These are phyloP conservation scores for Orthosia gracilis DNA, from an alignment of 2,888 invertebrate genomes.

Conservation along the genomic window DNA sequence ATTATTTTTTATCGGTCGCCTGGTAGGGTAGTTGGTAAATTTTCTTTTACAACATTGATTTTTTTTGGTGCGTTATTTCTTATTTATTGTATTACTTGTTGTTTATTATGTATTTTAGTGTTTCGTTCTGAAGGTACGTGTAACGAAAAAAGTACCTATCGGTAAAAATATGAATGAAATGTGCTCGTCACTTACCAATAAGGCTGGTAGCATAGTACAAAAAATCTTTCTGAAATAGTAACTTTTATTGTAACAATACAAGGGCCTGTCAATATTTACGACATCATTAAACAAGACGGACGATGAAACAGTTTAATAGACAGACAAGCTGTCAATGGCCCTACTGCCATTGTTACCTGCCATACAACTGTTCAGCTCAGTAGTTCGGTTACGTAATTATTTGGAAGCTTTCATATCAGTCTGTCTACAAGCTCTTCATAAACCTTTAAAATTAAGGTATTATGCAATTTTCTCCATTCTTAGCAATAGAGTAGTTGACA, in stretches of 20 bases:
- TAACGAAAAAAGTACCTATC: slow-evolving; percentile 39
- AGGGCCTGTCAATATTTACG: slow-evolving; percentile 21
- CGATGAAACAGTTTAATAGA: slow-evolving; percentile 34
- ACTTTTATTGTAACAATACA: not conserved
- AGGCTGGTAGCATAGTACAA: not conserved
- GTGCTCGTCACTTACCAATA: slow-evolving; percentile 7
- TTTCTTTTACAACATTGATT: slow-evolving; percentile 76
- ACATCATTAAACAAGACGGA: slow-evolving; percentile 17
- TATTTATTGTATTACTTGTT: slow-evolving; percentile 57
- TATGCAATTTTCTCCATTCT: not conserved
- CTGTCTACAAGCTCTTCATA: not conserved
- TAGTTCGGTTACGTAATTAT: slow-evolving; percentile 34
- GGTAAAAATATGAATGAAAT: slow-evolving; percentile 25
- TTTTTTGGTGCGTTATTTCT: slow-evolving; percentile 64
- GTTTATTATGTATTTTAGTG: slow-evolving; percentile 61
- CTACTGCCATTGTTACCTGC: slow-evolving; percentile 28
- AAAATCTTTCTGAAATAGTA: not conserved
- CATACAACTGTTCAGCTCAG: slow-evolving; percentile 12
- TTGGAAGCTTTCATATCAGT: slow-evolving; percentile 22
- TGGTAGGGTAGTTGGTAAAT: slow-evolving; percentile 71
- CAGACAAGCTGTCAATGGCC: slow-evolving; percentile 23
- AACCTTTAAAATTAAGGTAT: not conserved
- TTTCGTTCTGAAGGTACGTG: slow-evolving; percentile 22
- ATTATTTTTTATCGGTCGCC: slow-evolving; percentile 80
- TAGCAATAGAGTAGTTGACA: not conserved